phyloP scores from a whole-genome alignment of 2,113 vertebrate species.

The Electrona antarctica region DNA sequence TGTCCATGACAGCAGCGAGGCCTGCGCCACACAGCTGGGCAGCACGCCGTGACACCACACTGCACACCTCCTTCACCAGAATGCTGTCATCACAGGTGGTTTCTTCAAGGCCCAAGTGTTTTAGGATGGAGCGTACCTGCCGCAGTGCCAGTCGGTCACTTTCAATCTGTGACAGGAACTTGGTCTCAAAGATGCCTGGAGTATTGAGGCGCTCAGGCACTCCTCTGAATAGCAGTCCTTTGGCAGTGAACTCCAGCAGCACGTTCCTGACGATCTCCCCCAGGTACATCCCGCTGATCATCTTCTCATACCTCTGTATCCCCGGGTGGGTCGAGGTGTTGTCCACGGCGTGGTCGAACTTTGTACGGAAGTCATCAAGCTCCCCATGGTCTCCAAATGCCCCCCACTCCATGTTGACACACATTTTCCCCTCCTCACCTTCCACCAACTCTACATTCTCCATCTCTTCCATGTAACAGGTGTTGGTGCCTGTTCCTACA shows the following conservation, averaged over 20 bases:
- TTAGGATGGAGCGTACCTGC: constrained; percentile 93
- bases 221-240: constrained; percentile 92
- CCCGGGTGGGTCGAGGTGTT: constrained; percentile 85
- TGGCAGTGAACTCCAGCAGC: constrained; percentile 89
- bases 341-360: constrained; percentile 87
- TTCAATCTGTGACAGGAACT: constrained; percentile 96
- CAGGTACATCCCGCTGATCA: constrained; percentile 98
- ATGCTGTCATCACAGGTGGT: constrained; percentile 95
- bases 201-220: constrained; percentile 94
- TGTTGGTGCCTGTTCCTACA: constrained; percentile 92
- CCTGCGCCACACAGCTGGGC: constrained; percentile 93
- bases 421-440: constrained; percentile 91
- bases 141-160: constrained; percentile 94
- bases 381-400: constrained; percentile 91
- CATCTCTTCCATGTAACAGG: constrained; percentile 99
- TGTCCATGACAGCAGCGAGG: constrained; percentile 93
- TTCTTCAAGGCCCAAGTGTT: constrained; percentile 89
- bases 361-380: constrained; percentile 86
- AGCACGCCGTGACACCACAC: constrained; percentile 84
- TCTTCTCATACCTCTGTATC: constrained; percentile 96
- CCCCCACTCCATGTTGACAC: constrained; percentile 97
- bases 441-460: constrained; percentile 90
- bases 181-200: constrained; percentile 93
- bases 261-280: constrained; percentile 95
- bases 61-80: constrained; percentile 95